Conservation (phyloP, 2,888 invertebrate genomes). For the Holacanthella duospinosa region DNA sequence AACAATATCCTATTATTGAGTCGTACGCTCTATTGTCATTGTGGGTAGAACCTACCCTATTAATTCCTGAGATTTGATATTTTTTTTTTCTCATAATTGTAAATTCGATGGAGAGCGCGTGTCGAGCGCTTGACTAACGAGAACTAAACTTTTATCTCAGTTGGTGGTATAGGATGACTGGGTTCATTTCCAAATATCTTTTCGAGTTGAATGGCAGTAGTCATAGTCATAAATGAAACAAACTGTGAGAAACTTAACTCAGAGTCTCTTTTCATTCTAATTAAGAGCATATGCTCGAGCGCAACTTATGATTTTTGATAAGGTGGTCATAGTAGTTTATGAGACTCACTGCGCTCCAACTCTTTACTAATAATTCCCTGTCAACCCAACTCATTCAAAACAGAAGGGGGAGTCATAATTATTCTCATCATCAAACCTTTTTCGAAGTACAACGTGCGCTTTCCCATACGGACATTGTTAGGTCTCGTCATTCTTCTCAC, state of each 20-base stretch:
- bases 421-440: background rate
- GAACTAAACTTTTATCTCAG: background rate
- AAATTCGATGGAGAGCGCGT: background rate
- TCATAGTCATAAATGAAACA: too few relatives aligned
- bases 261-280: conserved; percentile 1
- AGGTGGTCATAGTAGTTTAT: background rate
- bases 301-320: background rate
- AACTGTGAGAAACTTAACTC: background rate
- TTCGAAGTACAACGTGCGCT: too few relatives aligned
- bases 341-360: background rate
- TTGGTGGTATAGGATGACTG: background rate
- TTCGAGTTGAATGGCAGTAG: too few relatives aligned
- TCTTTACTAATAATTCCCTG: background rate
- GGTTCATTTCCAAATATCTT: too few relatives aligned
- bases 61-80: background rate
- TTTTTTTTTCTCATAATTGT: too few relatives aligned
- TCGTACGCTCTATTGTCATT: too few relatives aligned
- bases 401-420: background rate
- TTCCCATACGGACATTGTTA: background rate
- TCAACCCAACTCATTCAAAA: background rate
- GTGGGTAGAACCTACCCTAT: background rate
- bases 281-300: conserved; percentile 1
- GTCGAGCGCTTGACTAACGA: conserved; percentile 1
- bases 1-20: too few relatives aligned
- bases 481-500: background rate